Evolutionary conservation across 2,113 vertebrate genomes (phyloP), one percentile per base, ranked within the genome.

Genomic region (Tragelaphus imberbis): DNA sequence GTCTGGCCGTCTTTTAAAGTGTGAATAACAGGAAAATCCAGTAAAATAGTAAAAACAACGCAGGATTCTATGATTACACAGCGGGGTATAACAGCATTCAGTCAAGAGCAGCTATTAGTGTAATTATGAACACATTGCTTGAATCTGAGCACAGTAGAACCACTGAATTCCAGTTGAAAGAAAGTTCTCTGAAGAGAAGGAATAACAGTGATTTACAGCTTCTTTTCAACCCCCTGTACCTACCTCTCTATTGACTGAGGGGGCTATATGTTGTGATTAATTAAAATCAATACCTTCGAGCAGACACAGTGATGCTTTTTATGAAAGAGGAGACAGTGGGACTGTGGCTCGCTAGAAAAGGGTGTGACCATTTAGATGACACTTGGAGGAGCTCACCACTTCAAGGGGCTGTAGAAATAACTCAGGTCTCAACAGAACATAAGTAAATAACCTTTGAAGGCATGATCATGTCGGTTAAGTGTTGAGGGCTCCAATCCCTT

Each of bases 211-310:
- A 98, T 97, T 88, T 97, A 98, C 58, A 97, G 51, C 79, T 94
- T 23, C 58, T 59, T 98, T 97, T 61, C 80, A 71, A 40, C 13
- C 79, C 63, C 58, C 12, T 1, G 27, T 91, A 94, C 36, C 65
- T 95, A 71, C 68, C n/a, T 12, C 91, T 93, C 17, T 3, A 90
- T 98, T 98, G 96, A 97, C 95, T 63, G 86, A 95, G 44, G 92
- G 77, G 79, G 23, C 81, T 96, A 77, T 92, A 15, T 92, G 71
- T 84, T 90, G 51, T 97, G 97, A 97, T 97, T 98, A 95, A 98
- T 98, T 98, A 97, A 98, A 98, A 98, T 97, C 95, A 94, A 91
- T 98, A 95, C 89, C 93, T 96, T 95, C 96, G 86, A 93, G 79
- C 2, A 14, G 95, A 82, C 63, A 86, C 94, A 95, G 90, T 11